A percentile compares a stretch with the other conserved stretches of the same genome.
Conservation (phyloP, 2,888 invertebrate species). For the Agonopterix heracliana region DNA sequence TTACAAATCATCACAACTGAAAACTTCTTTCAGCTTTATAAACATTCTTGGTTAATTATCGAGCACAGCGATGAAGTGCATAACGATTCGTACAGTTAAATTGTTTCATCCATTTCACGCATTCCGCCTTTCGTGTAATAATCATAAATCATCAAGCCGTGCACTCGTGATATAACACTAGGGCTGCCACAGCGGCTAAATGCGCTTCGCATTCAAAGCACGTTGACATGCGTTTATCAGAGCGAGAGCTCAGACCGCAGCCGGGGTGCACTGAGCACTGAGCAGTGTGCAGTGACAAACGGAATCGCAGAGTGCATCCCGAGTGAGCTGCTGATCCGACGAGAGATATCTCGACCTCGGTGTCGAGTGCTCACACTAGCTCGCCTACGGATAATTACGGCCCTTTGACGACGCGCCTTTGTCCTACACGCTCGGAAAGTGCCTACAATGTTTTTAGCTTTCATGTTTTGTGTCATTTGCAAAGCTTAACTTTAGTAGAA, state of each 20-base stretch:
- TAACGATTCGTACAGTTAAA: too few species aligned
- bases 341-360: constrained; percentile 69
- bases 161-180: constrained; percentile 3
- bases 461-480: constrained; percentile 22
- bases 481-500: constrained; percentile 3
- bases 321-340: constrained; percentile 70
- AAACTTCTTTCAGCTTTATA: too few species aligned
- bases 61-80: too few species aligned
- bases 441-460: constrained; percentile 44
- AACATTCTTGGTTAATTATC: too few species aligned
- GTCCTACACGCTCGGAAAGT: constrained; percentile 45
- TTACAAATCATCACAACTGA: too few species aligned
- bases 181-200: constrained; percentile 46
- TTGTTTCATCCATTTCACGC: too few species aligned
- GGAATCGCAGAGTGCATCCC: constrained; percentile 69
- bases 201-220: constrained; percentile 57
- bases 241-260: constrained; percentile 62
- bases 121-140: too few species aligned
- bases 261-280: constrained; percentile 29
- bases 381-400: constrained; percentile 67
- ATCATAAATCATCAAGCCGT: too few species aligned
- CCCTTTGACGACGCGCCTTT: constrained; percentile 63
- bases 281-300: constrained; percentile 59
- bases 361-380: constrained; percentile 64
- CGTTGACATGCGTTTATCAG: constrained; percentile 71